Percentiles rank a stretch among this genome's conserved stretches.
phyloP scores from a whole-genome alignment of 2,113 vertebrate species.

The human region GRCh38 chr13:96552501-96553000 shows the following conservation, averaged over 20 bases:
- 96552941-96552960: neutral
- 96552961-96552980: neutral
- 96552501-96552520: neutral
- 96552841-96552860: neutral
- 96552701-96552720: neutral
- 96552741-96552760: neutral
- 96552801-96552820: neutral
- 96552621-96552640: no score
- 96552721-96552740: neutral
- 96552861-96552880: neutral
- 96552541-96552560: neutral
- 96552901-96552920: neutral
- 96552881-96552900: neutral
- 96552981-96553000: neutral
- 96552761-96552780: neutral
- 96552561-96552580: neutral
- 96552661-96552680: neutral
- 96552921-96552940: neutral
- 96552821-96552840: neutral
- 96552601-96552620: neutral
- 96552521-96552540: neutral
- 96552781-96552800: neutral
- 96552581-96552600: neutral
- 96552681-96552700: neutral
- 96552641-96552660: neutral